Percentiles rank a stretch among this genome's conserved stretches.
Conservation (phyloP, 2,888 invertebrate genomes). For the Microdon myrmicae region DNA sequence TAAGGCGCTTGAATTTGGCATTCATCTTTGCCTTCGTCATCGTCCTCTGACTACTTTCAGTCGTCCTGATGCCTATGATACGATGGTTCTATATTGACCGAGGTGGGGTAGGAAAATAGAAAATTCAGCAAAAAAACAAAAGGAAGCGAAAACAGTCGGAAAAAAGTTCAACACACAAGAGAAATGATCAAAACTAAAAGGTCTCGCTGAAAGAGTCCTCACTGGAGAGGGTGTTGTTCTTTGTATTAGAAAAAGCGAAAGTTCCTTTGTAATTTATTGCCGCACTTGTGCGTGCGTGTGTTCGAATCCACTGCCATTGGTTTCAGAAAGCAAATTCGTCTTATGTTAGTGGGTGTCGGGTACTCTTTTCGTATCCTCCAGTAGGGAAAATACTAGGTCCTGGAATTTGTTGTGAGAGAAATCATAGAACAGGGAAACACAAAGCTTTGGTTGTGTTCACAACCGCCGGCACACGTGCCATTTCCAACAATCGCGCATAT, state of each 20-base stretch:
- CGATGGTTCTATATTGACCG: too few species aligned
- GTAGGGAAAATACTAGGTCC: constrained; percentile 36
- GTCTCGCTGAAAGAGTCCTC: constrained; percentile 2
- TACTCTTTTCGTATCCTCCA: background rate
- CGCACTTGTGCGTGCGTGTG: constrained; percentile 51
- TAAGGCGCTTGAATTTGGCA: constrained; percentile 37
- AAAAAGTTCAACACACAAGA: constrained; percentile 16
- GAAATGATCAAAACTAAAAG: constrained; percentile 48
- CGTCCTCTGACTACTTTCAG: constrained; percentile 45
- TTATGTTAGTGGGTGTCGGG: too few species aligned
- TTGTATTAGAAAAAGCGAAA: constrained; percentile 38
- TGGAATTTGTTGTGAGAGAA: constrained; percentile 62
- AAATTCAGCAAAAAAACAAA: background rate
- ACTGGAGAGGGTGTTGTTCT: constrained; percentile 7
- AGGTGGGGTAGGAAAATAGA: constrained; percentile 3
- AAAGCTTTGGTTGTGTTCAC: too few species aligned
- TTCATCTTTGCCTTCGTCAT: constrained; percentile 14
- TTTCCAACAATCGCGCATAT: constrained; percentile 17
- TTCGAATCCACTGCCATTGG: constrained; percentile 30
- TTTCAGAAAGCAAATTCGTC: constrained; percentile 31
- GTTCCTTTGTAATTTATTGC: constrained; percentile 49
- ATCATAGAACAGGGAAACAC: constrained; percentile 55
- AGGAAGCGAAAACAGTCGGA: background rate
- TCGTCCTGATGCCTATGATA: constrained; percentile 48
- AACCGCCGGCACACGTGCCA: constrained; percentile 1